Conservation (phyloP, 2,113 vertebrate species). For the western clawed frog (Xenopus tropicalis) region UCB_Xtro_10.0 CM004444.2:121661501-121662000, state of each 20-base stretch:
- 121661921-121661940: not conserved
- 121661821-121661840: constrained; percentile 83
- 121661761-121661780: constrained; percentile 95
- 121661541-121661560: constrained; percentile 26
- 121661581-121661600: constrained; percentile 11
- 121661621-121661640: constrained; percentile 18
- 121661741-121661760: constrained; percentile 99
- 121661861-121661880: constrained; percentile 70
- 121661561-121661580: constrained; percentile 16
- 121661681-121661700: constrained; percentile 45
- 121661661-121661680: constrained; percentile 36
- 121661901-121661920: constrained; percentile 61
- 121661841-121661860: constrained; percentile 74
- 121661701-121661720: constrained; percentile 78
- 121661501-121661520: constrained; percentile 54
- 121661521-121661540: constrained; percentile 1
- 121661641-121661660: constrained; percentile 44
- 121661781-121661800: constrained; percentile 74
- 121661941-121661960: not conserved
- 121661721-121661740: constrained; percentile 99
- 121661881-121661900: constrained; percentile 61
- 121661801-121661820: constrained; percentile 82
- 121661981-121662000: no score
- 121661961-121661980: not conserved
- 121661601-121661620: constrained; percentile 6